These are phyloP conservation scores for Strongylocentrotus purpuratus DNA, from an alignment of 35 echinoderm and acorn worm species.

Conservation along the genomic window DNA sequence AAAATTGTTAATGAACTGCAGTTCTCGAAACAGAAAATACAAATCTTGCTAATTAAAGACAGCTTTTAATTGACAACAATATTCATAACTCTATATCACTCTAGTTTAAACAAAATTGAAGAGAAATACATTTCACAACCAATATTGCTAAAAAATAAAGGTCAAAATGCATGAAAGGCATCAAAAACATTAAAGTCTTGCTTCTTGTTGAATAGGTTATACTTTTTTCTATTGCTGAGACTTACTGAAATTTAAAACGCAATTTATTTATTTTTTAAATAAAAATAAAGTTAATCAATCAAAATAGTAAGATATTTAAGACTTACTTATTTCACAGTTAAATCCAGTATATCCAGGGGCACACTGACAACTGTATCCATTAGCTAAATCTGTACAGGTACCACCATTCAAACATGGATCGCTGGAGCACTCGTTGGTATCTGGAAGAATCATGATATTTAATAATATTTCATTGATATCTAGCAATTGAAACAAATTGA, in stretches of 20 bases:
- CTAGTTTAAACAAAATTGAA: too few relatives aligned
- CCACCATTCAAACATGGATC: constrained; percentile 61
- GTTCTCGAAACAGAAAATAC: not conserved
- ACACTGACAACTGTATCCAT: constrained; percentile 61
- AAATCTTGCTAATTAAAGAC: not conserved
- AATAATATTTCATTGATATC: constrained; percentile 65
- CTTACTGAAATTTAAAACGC: too few relatives aligned
- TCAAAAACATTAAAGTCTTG: not conserved
- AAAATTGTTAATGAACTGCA: not conserved
- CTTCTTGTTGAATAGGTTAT: not conserved
- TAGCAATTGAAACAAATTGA: not conserved
- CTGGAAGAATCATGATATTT: constrained; percentile 34
- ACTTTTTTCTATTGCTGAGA: not conserved
- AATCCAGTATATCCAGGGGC: constrained; percentile 41
- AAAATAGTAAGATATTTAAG: not conserved
- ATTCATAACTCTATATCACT: too few relatives aligned
- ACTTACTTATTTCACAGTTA: constrained; percentile 44
- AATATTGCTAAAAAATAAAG: not conserved
- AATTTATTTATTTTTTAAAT: not conserved
- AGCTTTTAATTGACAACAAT: not conserved
- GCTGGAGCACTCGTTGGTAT: constrained; percentile 58
- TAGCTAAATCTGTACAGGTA: constrained; percentile 48
- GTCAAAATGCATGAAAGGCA: not conserved
- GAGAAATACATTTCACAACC: too few relatives aligned
- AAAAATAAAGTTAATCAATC: not conserved